Percentiles rank a stretch among this genome's conserved stretches.
These are phyloP conservation scores for Triops cancriformis DNA, from an alignment of 1,140 invertebrate species.

Conservation along the genomic window DNA sequence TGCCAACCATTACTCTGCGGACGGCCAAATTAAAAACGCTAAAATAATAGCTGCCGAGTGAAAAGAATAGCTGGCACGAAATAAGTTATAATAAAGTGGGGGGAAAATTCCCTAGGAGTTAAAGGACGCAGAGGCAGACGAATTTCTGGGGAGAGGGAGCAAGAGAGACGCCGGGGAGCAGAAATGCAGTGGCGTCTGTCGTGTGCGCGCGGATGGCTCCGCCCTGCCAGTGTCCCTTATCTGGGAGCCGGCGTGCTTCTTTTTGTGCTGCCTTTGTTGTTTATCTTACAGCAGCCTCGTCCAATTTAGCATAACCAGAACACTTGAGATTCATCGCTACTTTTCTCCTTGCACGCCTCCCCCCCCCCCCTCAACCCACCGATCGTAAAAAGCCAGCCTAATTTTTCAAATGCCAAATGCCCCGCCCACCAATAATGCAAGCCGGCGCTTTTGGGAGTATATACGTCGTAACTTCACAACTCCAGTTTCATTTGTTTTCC, in stretches of 20 bases:
- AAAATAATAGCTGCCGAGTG: conserved; percentile 7
- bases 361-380: background rate
- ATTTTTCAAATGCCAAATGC: background rate
- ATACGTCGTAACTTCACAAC: too few relatives aligned
- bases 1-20: conserved; percentile 7
- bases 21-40: background rate
- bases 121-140: background rate
- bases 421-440: background rate
- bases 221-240: background rate
- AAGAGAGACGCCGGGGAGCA: background rate
- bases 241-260: background rate
- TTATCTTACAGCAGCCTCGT: background rate
- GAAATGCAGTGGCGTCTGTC: background rate
- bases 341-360: background rate
- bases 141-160: too few relatives aligned
- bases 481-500: too few relatives aligned
- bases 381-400: background rate
- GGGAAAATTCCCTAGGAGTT: background rate
- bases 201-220: background rate
- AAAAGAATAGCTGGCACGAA: background rate
- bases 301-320: conserved; percentile 7
- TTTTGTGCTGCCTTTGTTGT: background rate
- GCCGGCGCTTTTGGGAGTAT: too few relatives aligned
- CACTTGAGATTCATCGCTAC: conserved; percentile 13
- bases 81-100: background rate